phyloP scores from a whole-genome alignment of 1,140 invertebrate genomes.

The Steinernema khuongi region DNA sequence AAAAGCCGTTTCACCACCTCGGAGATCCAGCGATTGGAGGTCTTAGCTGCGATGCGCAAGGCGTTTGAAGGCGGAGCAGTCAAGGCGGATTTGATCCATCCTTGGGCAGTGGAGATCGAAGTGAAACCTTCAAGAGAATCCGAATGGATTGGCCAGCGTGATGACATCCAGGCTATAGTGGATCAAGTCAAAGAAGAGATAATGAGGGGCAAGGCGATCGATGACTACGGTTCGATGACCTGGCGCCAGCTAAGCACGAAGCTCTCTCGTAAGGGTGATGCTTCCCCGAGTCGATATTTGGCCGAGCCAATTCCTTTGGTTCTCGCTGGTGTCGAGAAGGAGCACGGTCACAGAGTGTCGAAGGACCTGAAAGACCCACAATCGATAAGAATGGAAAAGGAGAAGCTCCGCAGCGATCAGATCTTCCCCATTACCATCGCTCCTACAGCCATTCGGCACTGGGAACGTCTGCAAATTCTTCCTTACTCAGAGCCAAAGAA shows the following conservation, averaged over 20 bases:
- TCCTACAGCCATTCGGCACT: conserved; percentile 27
- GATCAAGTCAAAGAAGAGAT: neutral
- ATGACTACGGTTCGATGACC: neutral
- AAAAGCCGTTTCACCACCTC: neutral
- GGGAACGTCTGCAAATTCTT: conserved; percentile 66
- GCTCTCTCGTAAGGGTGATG: neutral
- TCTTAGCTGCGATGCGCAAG: neutral
- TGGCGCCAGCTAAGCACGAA: neutral
- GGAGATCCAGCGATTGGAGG: neutral
- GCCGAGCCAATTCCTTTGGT: conserved; percentile 47
- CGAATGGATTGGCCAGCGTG: conserved; percentile 9
- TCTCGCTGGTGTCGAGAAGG: conserved; percentile 37
- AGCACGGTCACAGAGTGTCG: conserved; percentile 3
- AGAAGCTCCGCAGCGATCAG: neutral
- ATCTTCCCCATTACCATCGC: conserved; percentile 28
- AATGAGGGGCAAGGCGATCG: neutral
- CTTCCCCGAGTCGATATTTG: neutral
- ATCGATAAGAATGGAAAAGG: neutral
- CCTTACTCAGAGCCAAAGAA: conserved; percentile 86
- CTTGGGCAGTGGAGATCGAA: neutral
- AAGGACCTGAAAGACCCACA: neutral
- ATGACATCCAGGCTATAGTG: neutral
- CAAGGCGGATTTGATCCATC: neutral
- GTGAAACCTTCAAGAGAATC: neutral
- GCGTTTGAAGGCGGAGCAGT: neutral